Evolutionary conservation across 2,797 vertebrate species (phyloP), one percentile per base, ranked within the genome.

Genomic region (Lagocephalus sceleratus): DNA sequence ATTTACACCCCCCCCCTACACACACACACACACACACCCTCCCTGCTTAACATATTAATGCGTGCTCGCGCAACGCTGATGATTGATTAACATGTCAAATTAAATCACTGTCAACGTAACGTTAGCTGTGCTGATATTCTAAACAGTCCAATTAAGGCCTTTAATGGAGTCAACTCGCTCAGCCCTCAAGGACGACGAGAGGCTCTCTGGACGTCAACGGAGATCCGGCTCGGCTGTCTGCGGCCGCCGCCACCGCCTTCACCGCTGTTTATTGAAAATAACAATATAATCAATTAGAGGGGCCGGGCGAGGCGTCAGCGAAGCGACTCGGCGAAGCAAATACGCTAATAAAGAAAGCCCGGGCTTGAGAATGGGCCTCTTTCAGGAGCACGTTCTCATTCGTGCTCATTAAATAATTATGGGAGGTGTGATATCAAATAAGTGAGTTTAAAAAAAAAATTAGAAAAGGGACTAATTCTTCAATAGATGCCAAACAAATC

Each of bases 51-150:
- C 66, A 71, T 64, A 68, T 79, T 50, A 68, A 64, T 60, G 49
- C 60, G 52, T 53, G 67, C 58, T 53, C 46, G 23, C 44, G 61
- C 63, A 57, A 54, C 74, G 75, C 60, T 68, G 75, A 83, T 86
- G 83, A 88, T 84, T 83, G 79, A 88, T 86, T 83, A 87, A 84
- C 84, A 85, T 70, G 83, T 85, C 81, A 78, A 66, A 84, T 80
- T 65, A 80, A 83, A 86, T 84, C 75, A 83, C 65, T 78, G 83
- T 85, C 82, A 86, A 82, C 78, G 75, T 68, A 76, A 57, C 54
- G 41, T 57, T 70, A 58, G 66, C 62, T 57, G 48, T 54, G 69
- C 42, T 66, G 57, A 78, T 81, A 78, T 80, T 81, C 60, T 63
- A 79, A 84, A 81, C 76, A 82, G 75, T 77, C 67, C 79, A 86